phyloP scores from a whole-genome alignment of 2,113 vertebrate species.

The Salvelinus namaycush region DNA sequence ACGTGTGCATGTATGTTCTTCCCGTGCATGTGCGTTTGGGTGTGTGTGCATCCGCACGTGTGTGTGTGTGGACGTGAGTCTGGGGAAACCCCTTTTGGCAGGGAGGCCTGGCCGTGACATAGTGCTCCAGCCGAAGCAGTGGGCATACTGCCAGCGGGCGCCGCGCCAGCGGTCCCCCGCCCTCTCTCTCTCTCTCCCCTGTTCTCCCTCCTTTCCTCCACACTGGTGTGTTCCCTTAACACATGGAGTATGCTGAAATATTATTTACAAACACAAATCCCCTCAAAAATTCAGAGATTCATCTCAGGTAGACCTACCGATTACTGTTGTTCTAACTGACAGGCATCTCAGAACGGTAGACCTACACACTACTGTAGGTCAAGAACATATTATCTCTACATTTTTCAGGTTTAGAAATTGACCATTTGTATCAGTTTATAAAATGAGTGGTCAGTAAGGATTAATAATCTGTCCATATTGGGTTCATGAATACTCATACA shows the following conservation, averaged over 20 bases:
- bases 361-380: no score
- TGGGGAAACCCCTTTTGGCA: conserved; percentile 78
- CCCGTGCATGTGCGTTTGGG: conserved; percentile 21
- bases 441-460: no score
- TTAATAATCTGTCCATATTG: no score
- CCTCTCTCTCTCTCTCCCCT: conserved; percentile 11
- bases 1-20: conserved; percentile 21
- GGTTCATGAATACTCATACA: no score
- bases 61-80: conserved; percentile 56
- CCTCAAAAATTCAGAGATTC: conserved; percentile 1
- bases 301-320: no score
- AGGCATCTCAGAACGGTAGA: no score
- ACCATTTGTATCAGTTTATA: no score
- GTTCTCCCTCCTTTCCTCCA: background rate
- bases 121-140: conserved; percentile 67
- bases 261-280: conserved; percentile 1
- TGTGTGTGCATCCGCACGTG: conserved; percentile 34
- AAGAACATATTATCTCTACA: no score
- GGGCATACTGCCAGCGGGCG: conserved; percentile 72
- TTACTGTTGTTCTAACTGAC: no score
- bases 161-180: conserved; percentile 56
- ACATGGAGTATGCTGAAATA: background rate
- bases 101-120: conserved; percentile 72
- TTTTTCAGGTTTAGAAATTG: no score
- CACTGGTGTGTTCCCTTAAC: background rate